Conservation (phyloP, 1,140 invertebrate genomes). For the Trichonephila inaurata region DNA sequence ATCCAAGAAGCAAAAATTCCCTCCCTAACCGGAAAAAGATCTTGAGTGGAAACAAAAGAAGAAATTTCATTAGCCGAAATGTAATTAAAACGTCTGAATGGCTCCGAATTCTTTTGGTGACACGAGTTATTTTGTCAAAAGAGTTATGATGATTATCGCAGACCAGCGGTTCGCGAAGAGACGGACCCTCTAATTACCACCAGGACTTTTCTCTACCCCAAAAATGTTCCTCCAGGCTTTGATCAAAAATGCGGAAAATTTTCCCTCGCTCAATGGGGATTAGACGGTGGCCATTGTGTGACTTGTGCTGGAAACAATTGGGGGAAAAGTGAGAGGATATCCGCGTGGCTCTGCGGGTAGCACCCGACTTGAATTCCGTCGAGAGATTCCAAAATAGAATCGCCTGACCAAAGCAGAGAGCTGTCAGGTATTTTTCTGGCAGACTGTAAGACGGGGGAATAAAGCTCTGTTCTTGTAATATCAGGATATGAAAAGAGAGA, state of each 20-base stretch:
- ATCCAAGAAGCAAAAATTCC: conserved; percentile 1
- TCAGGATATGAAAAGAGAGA: too few relatives aligned
- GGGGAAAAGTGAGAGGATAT: conserved; percentile 25
- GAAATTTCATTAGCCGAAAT: conserved; percentile 72
- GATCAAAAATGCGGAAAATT: conserved; percentile 39
- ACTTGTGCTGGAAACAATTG: conserved; percentile 16
- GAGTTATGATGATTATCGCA: conserved; percentile 71
- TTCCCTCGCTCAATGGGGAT: neutral
- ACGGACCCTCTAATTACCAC: neutral
- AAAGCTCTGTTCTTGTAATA: neutral
- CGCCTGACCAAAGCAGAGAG: neutral
- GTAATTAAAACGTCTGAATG: conserved; percentile 59
- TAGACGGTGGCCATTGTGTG: neutral
- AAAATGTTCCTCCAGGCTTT: neutral
- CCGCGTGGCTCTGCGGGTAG: neutral
- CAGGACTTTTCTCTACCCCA: neutral
- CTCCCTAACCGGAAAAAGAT: conserved; percentile 55
- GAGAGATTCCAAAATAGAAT: conserved; percentile 1
- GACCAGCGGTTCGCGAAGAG: conserved; percentile 28
- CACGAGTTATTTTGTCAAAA: conserved; percentile 59
- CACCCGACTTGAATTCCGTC: neutral
- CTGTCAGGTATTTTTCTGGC: neutral
- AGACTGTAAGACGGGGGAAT: neutral
- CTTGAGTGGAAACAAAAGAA: conserved; percentile 69
- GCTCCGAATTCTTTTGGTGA: conserved; percentile 47